Base-by-base conservation (phyloP, 2,888 invertebrate species). In the Ethmia dodecea region DNA sequence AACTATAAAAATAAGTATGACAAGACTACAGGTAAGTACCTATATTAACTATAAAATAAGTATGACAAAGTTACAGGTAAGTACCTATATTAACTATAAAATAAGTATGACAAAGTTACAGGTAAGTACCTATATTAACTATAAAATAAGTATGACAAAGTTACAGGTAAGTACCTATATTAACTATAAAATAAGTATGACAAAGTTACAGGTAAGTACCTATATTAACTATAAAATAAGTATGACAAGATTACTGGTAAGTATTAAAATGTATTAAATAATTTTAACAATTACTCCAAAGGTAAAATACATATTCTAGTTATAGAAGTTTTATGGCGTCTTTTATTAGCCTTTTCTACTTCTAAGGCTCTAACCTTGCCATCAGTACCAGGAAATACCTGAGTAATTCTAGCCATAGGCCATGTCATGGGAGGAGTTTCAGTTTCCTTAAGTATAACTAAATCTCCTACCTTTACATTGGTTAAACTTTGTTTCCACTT, bases 291-390 rank as follows among this genome's bases (percentile, higher is more conserved):
- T 25, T n/a, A 25, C 3, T 27, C 13, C 5, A 27, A 8, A 6
- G 27, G 27, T 12, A 27, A 5, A 12, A 27, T 13, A 11, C 13
- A 12, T 4, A 27, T 11, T 13, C 12, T 27, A 5, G 27, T 27
- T 6, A 27, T 13, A 5, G 27, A 27, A 12, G 12, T 11, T 27
- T 13, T 27, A 13, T 27, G 27, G n/a, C 6, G 5, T 9, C 13
- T 27, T 11, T 22, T 18, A 5, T 12, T 16, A 12, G 25, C 13
- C 1, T 29, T 30, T 15, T 26, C 26, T 8, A 35, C 30, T 14
- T 15, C 25, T 12, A 35, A 14, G 10, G 31, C 31, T 8, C 35
- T 13, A 8, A 36, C 31, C 14, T 31, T 36, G 4, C 14, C 22
- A 13, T 31, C 35, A 3, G 3, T n/a, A 10, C 31, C 35, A 10